Evolutionary conservation across 2,797 vertebrate genomes (phyloP).

Genomic region (Poecilia picta): DNA sequence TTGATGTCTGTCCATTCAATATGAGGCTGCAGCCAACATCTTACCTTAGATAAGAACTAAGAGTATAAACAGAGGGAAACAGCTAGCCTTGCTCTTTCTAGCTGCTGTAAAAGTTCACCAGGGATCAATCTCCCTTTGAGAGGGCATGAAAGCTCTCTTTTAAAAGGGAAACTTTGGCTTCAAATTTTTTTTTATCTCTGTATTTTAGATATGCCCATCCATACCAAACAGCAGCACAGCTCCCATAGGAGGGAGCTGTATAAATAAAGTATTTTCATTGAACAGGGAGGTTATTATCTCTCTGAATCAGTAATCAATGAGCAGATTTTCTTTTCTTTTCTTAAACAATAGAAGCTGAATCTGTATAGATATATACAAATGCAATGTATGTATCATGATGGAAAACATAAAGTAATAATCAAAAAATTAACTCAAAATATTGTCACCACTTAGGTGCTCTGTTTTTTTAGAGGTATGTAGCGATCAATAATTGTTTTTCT

Average conservation of each 20-base stretch:
- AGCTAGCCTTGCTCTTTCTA: constrained; percentile 14
- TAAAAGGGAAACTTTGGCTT: constrained; percentile 11
- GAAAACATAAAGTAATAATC: constrained; percentile 9
- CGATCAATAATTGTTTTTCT: constrained; percentile 42
- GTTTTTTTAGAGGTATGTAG: constrained; percentile 14
- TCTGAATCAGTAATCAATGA: background rate
- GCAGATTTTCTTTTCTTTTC: background rate
- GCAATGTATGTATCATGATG: background rate
- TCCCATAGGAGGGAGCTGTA: constrained; percentile 1
- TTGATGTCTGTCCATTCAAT: constrained; percentile 44
- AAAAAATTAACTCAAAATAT: constrained; percentile 18
- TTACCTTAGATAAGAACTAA: constrained; percentile 30
- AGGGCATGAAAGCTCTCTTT: constrained; percentile 6
- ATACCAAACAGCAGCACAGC: background rate
- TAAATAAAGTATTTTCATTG: background rate
- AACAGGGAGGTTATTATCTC: background rate
- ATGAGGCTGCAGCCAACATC: constrained; percentile 30
- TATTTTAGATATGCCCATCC: background rate
- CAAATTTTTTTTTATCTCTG: background rate
- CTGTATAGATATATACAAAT: no score
- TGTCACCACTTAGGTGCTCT: constrained; percentile 12
- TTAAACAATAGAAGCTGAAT: background rate
- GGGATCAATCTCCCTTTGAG: constrained; percentile 5
- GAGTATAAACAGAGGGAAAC: constrained; percentile 30
- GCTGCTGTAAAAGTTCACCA: constrained; percentile 22